Evolutionary conservation across 2,113 vertebrate genomes (phyloP), one percentile per base, ranked within the genome.

Genomic region (Chionomys nivalis): DNA sequence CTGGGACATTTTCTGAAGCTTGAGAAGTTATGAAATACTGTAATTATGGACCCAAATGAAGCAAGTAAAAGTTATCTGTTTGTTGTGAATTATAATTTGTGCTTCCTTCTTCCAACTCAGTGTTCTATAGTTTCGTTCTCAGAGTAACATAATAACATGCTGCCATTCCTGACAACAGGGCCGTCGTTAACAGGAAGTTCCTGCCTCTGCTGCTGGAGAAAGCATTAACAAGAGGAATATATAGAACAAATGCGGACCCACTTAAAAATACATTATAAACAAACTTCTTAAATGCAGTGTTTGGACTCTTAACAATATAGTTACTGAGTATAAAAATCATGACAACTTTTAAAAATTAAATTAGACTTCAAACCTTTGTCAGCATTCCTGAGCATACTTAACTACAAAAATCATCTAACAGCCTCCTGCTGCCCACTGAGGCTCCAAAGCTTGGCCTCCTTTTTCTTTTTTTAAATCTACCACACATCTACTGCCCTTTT

Each of bases 81-180:
- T 96, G 81, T 36, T 85, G 49, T 94, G 68, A 96, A 94, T 94
- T 87, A 90, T 83, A 97, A 97, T 95, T 70, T 96, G 47, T 73
- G 55, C 28, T 89, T 91, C 52, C 47, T 87, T 89, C 73, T 97
- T 94, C 75, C 47, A 91, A 91, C 86, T 87, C 90, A 49, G 66
- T 87, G 47, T 91, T 97, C 49, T 33, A 52, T 93, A 75, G 81
- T 85, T 42, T 95, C 7, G 0, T 91, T 94, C 75, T 94, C 33
- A 96, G 94, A 96, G 96, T 94, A 93, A 97, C 96, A 93, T 97
- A 96, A 97, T 75, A 90, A 86, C 85, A 96, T 19, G 26, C 68
- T 97, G 94, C 95, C 94, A 92, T 52, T 72, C 61, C 87, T 83
- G 79, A 95, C 73, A 93, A 94, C 90, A 93, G 36, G 70, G 44